Base-by-base conservation (phyloP, 2,113 vertebrate species). In the Cyphomyrus plagiostoma region DNA sequence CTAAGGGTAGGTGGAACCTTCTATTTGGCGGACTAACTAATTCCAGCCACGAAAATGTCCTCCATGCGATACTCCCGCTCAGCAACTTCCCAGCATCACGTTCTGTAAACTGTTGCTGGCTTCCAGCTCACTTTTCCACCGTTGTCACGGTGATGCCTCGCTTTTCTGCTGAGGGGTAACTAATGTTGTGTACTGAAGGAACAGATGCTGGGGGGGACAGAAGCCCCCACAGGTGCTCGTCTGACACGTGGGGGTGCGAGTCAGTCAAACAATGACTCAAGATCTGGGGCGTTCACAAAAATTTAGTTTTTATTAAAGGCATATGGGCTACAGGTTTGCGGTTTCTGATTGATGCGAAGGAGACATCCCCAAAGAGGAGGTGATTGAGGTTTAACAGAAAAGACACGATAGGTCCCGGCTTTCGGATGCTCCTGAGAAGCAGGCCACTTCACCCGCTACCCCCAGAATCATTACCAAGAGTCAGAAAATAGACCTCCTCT, bases 401-500 rank as follows among this genome's bases (percentile, higher is more conserved):
- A 82, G 77, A 21, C 39, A 84, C 21, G 45, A 42, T 19, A 42
- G 74, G 74, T 80, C 39, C 42, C 1, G 8, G 82, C 3, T 46
- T 45, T 45, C 42, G 23, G 82, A 48, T 23, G 17, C 30, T 39
- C 48, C 45, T 19, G n/a, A 89, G 17, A 35, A 35, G 6, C 11
- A 39, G 35, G 58, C 39, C 52, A 62, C 11, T 58, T 4, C 19
- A 21, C 30, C 30, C 13, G 35, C 49, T 21, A 80, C 74, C 74
- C 74, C 35, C 74, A 70, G 5, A 58, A 3, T 58, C 53, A 48
- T 84, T 89, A 89, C 80, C 52, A 85, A 58, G 52, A 89, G 80
- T 52, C 52, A 50, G 89, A 89, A 83, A 42, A 89, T 82, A 84
- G 87, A 88, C 30, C 52, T 85, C 30, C 80, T 62, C 74, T 85